Evolutionary conservation across 2,888 invertebrate genomes (phyloP).

Genomic region (Cheilosia urbana): DNA sequence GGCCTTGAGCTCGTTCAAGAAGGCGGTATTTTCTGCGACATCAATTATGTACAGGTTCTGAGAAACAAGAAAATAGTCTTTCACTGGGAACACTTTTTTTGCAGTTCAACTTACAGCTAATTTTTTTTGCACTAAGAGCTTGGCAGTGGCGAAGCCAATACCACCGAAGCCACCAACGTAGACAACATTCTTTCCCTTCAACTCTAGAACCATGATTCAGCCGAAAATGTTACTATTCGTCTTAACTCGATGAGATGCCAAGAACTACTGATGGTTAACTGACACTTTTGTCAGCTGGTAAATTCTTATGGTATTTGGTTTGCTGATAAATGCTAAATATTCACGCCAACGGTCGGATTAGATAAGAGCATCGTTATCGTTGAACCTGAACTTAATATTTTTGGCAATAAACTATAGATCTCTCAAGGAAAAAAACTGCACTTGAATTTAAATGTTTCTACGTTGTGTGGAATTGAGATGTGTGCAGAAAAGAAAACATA

Average conservation of each 20-base stretch:
- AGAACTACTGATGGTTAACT: conserved; percentile 38
- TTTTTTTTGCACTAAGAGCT: conserved; percentile 67
- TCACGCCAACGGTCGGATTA: neutral
- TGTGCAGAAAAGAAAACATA: too few species aligned
- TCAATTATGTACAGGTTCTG: conserved; percentile 77
- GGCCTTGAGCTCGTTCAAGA: conserved; percentile 26
- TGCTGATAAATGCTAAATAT: neutral
- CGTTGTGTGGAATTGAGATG: too few species aligned
- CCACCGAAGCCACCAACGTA: conserved; percentile 78
- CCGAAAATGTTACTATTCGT: neutral
- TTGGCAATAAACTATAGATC: too few species aligned
- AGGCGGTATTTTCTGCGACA: conserved; percentile 55
- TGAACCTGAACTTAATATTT: too few species aligned
- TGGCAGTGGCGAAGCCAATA: conserved; percentile 77
- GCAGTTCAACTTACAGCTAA: conserved; percentile 68
- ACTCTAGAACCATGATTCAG: conserved; percentile 43
- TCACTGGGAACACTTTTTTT: too few species aligned
- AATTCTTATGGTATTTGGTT: neutral
- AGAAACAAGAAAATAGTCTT: neutral
- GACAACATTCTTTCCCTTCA: conserved; percentile 76
- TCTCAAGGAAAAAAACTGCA: too few species aligned
- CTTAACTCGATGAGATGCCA: conserved; percentile 27
- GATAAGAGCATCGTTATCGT: conserved; percentile 4
- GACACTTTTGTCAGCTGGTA: conserved; percentile 14
- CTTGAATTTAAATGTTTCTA: too few species aligned